Base-by-base conservation (phyloP, 2,113 vertebrate genomes). In the Trematomus loennbergii region DNA sequence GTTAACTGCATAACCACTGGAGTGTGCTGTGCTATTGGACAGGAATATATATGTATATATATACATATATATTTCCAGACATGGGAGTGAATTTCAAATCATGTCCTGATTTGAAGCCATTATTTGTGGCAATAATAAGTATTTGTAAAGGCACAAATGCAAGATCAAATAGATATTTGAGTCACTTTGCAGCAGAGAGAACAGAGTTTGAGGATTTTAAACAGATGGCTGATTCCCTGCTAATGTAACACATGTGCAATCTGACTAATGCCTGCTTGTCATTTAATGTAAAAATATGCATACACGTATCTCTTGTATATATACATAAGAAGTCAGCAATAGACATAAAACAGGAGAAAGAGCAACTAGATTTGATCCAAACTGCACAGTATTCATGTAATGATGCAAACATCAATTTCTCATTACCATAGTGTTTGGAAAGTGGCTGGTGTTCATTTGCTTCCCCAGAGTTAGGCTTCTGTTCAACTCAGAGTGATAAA, bases 1-100 rank as follows among this genome's bases (percentile, higher is more conserved):
- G 36, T 85, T 53, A 17, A 11, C 8, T 64, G 12, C 45, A 45
- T 60, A 10, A 18, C 74, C 79, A 86, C 74, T 57, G 0, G 75
- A 65, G 40, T 5, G 69, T 22, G 74, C 83, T 85, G 63, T 78
- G 7, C 16, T 29, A 12, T 45, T 22, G 43, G 12, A n/a, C 53
- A 75, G 63, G 36, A 40, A 40, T 7, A 40, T 7, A 40, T 40
- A 29, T 29, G 3, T 4, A 0, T 29, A 29, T 29, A 25, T 25
- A 25, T 25, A 25, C 3, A 25, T 25, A 25, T 25, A 29, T 29
- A 29, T 29, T 29, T 29, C 29, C 36, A 40, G 36, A 40, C 36
- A 7, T 40, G 5, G 36, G 36, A 40, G 7, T 40, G 36, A 1
- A 40, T 40, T 40, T 40, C 7, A 40, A n/a, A n/a, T n/a, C n/a